Conservation (phyloP, 2,113 vertebrate species). For the Seriola dumerili region DNA sequence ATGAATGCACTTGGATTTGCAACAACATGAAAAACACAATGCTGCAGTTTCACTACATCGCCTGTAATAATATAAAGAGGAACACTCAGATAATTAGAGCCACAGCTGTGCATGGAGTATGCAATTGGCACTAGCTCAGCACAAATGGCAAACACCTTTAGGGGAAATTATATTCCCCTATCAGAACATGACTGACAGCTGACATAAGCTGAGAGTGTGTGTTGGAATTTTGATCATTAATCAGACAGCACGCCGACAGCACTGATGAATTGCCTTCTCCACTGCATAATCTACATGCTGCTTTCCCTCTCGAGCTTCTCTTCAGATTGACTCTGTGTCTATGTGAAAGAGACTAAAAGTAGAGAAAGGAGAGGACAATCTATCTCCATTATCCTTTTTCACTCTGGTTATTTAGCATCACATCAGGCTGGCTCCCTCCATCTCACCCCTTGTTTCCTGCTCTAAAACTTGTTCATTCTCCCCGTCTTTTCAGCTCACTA, state of each 20-base stretch:
- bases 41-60: constrained; percentile 5
- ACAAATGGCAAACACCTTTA: constrained; percentile 43
- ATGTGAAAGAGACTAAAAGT: constrained; percentile 34
- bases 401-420: constrained; percentile 56
- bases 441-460: constrained; percentile 42
- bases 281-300: constrained; percentile 55
- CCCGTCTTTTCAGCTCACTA: constrained; percentile 40
- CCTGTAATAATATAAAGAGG: constrained; percentile 7
- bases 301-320: constrained; percentile 52
- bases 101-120: constrained; percentile 9
- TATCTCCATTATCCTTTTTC: constrained; percentile 60
- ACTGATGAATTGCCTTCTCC: constrained; percentile 67
- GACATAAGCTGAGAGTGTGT: constrained; percentile 61
- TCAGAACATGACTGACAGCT: constrained; percentile 69
- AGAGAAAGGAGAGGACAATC: constrained; percentile 41
- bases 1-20: not conserved
- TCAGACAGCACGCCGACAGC: constrained; percentile 51
- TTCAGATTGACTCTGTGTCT: constrained; percentile 31
- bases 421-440: constrained; percentile 21
- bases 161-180: constrained; percentile 40
- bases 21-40: not conserved
- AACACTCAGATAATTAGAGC: not conserved
- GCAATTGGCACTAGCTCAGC: constrained; percentile 30
- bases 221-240: constrained; percentile 64
- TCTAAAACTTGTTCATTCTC: constrained; percentile 46